phyloP scores from a whole-genome alignment of 2,888 invertebrate species.

The Drosophila neotestacea region DNA sequence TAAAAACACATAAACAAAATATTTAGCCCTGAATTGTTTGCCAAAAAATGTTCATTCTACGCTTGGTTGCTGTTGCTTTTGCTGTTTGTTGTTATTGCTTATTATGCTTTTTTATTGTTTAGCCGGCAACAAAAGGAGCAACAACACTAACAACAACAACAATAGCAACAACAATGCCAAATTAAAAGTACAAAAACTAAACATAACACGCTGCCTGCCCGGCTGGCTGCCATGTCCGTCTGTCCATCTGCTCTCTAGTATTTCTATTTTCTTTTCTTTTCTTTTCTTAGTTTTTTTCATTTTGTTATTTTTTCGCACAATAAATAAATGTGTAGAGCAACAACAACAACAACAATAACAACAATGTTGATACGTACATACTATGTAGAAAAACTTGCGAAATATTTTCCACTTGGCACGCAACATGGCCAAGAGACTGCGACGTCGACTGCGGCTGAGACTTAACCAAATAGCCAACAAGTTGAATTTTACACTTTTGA shows the following conservation, averaged over 20 bases:
- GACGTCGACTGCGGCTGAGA: constrained; percentile 2
- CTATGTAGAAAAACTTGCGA: constrained; percentile 74
- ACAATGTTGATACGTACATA: constrained; percentile 23
- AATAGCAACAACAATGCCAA: constrained; percentile 54
- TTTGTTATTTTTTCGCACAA: constrained; percentile 63
- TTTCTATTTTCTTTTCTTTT: constrained; percentile 28
- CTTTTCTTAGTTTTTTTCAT: constrained; percentile 19
- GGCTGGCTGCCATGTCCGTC: constrained; percentile 29
- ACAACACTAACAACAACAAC: constrained; percentile 49
- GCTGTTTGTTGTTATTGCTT: constrained; percentile 44
- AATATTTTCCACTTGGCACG: constrained; percentile 81
- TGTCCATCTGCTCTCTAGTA: constrained; percentile 28
- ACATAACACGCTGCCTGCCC: constrained; percentile 62
- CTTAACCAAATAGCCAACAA: constrained; percentile 46
- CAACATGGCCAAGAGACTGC: constrained; percentile 62
- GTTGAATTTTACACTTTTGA: constrained; percentile 73
- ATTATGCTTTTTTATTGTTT: constrained; percentile 66
- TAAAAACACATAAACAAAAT: constrained; percentile 73
- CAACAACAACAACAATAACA: constrained; percentile 30
- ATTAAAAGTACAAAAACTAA: constrained; percentile 72
- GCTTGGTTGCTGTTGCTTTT: constrained; percentile 25
- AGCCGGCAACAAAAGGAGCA: constrained; percentile 56
- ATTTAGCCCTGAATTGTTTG: constrained; percentile 83
- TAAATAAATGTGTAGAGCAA: constrained; percentile 67
- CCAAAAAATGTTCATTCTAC: constrained; percentile 72